phyloP scores from a whole-genome alignment of 2,888 invertebrate species.

The Saturnia pavonia region DNA sequence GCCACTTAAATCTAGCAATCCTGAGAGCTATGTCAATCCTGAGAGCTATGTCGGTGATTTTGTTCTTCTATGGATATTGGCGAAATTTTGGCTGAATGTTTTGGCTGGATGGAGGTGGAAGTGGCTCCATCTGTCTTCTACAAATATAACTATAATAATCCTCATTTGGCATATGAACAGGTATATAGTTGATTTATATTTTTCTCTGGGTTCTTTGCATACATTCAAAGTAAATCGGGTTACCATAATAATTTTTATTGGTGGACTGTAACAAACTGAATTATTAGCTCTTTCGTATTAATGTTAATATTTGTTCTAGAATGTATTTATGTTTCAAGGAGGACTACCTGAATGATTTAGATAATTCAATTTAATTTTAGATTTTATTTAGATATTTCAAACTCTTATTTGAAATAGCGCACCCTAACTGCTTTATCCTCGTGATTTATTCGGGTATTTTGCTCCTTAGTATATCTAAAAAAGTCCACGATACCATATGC shows the following conservation, averaged over 20 bases:
- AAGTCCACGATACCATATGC: too few relatives aligned
- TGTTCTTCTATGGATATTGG: too few relatives aligned
- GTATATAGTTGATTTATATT: conserved; percentile 15
- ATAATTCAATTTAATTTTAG: neutral
- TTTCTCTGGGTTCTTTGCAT: conserved; percentile 16
- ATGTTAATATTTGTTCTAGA: neutral
- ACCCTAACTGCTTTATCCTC: too few relatives aligned
- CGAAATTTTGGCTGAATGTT: too few relatives aligned
- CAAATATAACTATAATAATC: conserved; percentile 13
- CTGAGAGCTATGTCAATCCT: too few relatives aligned
- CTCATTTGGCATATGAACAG: conserved; percentile 3
- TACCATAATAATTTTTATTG: conserved; percentile 7
- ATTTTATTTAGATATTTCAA: too few relatives aligned
- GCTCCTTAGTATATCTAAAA: too few relatives aligned
- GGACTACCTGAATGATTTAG: neutral
- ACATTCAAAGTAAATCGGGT: conserved; percentile 15
- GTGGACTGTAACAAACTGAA: neutral
- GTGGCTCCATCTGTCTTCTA: conserved; percentile 7
- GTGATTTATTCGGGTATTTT: too few relatives aligned
- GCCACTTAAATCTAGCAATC: too few relatives aligned
- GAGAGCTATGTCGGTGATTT: too few relatives aligned
- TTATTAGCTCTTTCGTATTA: neutral
- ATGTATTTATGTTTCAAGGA: neutral
- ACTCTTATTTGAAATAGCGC: too few relatives aligned
- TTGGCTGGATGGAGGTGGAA: too few relatives aligned